Evolutionary conservation across 2,888 invertebrate genomes (phyloP), one percentile per base, ranked within the genome.

Genomic region (Pristionchus mayeri): DNA sequence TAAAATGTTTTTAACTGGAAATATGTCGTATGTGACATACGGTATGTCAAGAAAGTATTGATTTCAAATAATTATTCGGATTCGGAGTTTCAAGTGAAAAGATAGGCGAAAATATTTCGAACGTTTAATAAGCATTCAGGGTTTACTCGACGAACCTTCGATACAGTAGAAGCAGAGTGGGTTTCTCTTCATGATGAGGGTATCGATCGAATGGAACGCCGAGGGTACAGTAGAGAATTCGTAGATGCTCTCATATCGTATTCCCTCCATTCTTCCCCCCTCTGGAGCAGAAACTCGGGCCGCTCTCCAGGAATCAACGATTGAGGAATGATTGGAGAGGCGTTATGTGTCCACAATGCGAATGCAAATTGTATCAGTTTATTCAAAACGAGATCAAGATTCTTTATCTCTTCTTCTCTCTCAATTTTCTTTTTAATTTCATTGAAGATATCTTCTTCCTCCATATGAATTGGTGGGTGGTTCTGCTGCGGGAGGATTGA

Each of bases 91-190:
- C 9, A 34, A 27, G 6, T 16, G 6, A 34, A 67, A 27, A 27
- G 13, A 67, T 4, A 67, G 27, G 24, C n/a, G 21, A 67, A 67
- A 11, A 34, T 16, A 16, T 9, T 13, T 44, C 44, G 44, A 44
- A n/a, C n/a, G n/a, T n/a, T n/a, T n/a, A n/a, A n/a, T n/a, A n/a
- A n/a, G n/a, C n/a, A n/a, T n/a, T n/a, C n/a, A n/a, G n/a, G n/a
- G n/a, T n/a, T n/a, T n/a, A n/a, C n/a, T 60, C 0, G 6, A 80
- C 37, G 50, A 37, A 80, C 80, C 80, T 57, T 80, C 80, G 40
- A 80, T 80, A 30, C 80, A 80, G 44, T 21, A 57, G n/a, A 80
- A 80, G 40, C 80, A 80, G 4, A 80, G 80, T 30, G 37, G n/a
- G 37, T 80, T 80, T 50, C 76, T 78, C 76, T 78, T 78, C 76